Conservation (phyloP, 1,140 invertebrate species). For the Lysiphlebus fabarum region DNA sequence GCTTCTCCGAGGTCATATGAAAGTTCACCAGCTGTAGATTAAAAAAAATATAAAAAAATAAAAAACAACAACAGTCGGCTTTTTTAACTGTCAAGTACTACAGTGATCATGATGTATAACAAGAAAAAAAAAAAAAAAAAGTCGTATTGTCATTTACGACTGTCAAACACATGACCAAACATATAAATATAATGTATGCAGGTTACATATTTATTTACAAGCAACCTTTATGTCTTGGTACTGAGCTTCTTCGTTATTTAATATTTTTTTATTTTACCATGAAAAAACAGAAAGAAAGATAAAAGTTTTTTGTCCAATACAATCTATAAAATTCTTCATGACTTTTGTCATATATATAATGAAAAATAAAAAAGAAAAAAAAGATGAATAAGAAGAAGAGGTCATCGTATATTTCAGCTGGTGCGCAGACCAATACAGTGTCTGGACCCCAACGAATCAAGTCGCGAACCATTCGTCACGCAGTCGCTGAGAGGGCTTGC, state of each 20-base stretch:
- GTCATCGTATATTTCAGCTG: constrained; percentile 45
- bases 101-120: background rate
- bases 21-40: constrained; percentile 7
- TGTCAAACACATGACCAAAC: background rate
- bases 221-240: no score
- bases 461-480: constrained; percentile 54
- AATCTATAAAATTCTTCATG: no score
- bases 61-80: background rate
- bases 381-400: background rate
- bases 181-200: no score
- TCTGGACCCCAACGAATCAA: constrained; percentile 13
- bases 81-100: background rate
- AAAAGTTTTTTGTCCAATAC: no score
- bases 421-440: constrained; percentile 17
- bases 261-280: no score
- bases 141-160: constrained; percentile 14
- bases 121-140: background rate
- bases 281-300: no score
- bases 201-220: no score
- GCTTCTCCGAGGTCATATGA: constrained; percentile 17
- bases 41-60: background rate
- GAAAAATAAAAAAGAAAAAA: background rate
- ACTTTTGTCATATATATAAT: no score
- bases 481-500: constrained; percentile 50
- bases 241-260: no score